Base-by-base conservation (phyloP, 2,888 invertebrate genomes). In the Orchestes rusci region DNA sequence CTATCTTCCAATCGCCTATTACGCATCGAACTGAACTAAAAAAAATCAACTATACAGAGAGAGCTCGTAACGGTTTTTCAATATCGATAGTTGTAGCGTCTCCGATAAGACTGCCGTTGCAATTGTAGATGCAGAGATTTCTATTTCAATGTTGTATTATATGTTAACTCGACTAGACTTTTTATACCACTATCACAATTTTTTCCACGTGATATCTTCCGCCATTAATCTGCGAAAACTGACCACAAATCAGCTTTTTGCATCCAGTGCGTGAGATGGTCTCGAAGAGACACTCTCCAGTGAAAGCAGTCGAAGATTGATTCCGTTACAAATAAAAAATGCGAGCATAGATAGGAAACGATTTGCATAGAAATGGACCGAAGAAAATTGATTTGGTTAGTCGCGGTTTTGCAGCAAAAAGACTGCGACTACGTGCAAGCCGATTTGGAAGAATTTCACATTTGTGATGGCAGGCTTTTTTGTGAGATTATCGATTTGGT, bases 361-460 rank as follows among this genome's bases (percentile, higher is more conserved):
- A 47, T 47, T 47, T 43, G 47, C 47, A 47, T 48, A 48, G 48
- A 48, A 48, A 48, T 48, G 48, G 48, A 45, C 48, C 45, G 45
- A 23, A 45, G 48, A 48, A 48, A 48, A 48, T 48, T 38, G 45
- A 41, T 42, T 48, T 36, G 18, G 30, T 48, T 39, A 39, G 45
- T 39, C 35, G 40, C 31, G 41, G 48, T 44, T 48, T 42, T n/a
- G 19, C 7, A 45, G 28, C 41, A 35, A 43, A 48, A 48, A 39
- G 40, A 39, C 31, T 17, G 28, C 18, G 41, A 43, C 27, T 37
- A 46, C 41, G 45, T 41, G 41, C 45, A 38, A 38, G 36, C 32
- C 36, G 29, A 30, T 45, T 45, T 16, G 41, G 27, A 37, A 38
- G 33, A 41, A 38, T 46, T 46, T 41, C 45, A 41, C 42, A 47